Evolutionary conservation across 1,140 invertebrate species (phyloP).

Genomic region (Drosophila pectinifera): DNA sequence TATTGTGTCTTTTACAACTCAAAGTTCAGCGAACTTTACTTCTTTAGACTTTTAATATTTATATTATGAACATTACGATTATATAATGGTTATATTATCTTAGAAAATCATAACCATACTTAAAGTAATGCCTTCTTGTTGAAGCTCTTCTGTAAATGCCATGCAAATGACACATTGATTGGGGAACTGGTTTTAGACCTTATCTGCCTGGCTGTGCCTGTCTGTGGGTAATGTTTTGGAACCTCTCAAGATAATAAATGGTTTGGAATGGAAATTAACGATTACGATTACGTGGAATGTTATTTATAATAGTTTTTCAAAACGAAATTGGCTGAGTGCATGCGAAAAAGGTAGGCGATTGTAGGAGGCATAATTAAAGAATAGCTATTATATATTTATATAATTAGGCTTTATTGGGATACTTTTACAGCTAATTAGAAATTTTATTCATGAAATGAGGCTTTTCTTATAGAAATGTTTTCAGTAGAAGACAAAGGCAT

Average conservation of each 20-base stretch:
- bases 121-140: too few relatives aligned
- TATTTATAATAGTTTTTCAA: not conserved
- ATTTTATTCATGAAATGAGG: too few relatives aligned
- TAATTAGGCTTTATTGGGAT: too few relatives aligned
- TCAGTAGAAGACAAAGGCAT: conserved; percentile 7
- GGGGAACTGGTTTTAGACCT: not conserved
- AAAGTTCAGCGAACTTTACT: conserved; percentile 3
- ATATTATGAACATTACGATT: not conserved
- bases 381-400: too few relatives aligned
- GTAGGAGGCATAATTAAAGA: too few relatives aligned
- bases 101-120: not conserved
- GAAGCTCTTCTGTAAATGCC: conserved; percentile 1
- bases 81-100: not conserved
- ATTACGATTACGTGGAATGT: not conserved
- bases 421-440: too few relatives aligned
- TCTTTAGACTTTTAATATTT: not conserved
- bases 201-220: conserved; percentile 4
- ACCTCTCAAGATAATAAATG: not conserved
- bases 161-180: conserved; percentile 42
- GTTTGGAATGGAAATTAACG: too few relatives aligned
- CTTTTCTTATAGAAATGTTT: not conserved
- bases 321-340: too few relatives aligned
- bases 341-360: too few relatives aligned
- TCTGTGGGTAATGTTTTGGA: conserved; percentile 34
- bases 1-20: not conserved